phyloP scores from a whole-genome alignment of 2,888 invertebrate genomes.

The Cheilosia scutellata region DNA sequence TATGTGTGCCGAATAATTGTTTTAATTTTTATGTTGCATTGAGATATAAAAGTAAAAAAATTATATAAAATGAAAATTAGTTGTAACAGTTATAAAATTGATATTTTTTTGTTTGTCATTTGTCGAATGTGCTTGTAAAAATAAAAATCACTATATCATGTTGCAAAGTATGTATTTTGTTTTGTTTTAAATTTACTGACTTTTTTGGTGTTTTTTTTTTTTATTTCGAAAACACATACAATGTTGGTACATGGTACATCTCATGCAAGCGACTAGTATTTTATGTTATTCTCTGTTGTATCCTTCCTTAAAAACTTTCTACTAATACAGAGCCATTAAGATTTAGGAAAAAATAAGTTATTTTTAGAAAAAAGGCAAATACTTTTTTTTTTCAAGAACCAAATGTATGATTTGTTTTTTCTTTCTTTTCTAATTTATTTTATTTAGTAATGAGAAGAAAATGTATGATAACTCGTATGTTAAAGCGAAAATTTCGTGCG shows the following conservation, averaged over 20 bases:
- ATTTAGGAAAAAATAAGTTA: not conserved
- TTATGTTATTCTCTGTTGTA: constrained; percentile 3
- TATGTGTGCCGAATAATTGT: constrained; percentile 30
- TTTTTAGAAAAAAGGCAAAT: not conserved
- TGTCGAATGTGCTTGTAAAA: constrained; percentile 46
- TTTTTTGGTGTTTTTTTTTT: not conserved
- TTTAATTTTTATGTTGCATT: constrained; percentile 27
- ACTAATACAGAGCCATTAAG: constrained; percentile 8
- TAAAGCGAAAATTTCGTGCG: constrained; percentile 9
- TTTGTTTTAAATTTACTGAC: not conserved
- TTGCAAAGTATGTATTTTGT: constrained; percentile 9
- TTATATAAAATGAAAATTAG: not conserved
- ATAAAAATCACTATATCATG: constrained; percentile 6
- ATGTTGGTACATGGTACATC: constrained; percentile 6
- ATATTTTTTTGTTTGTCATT: constrained; percentile 7
- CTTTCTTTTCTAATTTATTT: constrained; percentile 34
- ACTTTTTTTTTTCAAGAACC: not conserved
- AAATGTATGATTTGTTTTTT: constrained; percentile 20
- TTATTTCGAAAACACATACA: not conserved
- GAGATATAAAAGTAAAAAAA: not conserved
- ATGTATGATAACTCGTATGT: not conserved
- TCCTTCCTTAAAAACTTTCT: not conserved
- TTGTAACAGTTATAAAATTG: not conserved
- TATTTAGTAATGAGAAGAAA: constrained; percentile 38
- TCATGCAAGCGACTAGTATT: constrained; percentile 15